Evolutionary conservation across 2,797 vertebrate species (phyloP), one percentile per base, ranked within the genome.

Genomic region (Tragelaphus oryx): DNA sequence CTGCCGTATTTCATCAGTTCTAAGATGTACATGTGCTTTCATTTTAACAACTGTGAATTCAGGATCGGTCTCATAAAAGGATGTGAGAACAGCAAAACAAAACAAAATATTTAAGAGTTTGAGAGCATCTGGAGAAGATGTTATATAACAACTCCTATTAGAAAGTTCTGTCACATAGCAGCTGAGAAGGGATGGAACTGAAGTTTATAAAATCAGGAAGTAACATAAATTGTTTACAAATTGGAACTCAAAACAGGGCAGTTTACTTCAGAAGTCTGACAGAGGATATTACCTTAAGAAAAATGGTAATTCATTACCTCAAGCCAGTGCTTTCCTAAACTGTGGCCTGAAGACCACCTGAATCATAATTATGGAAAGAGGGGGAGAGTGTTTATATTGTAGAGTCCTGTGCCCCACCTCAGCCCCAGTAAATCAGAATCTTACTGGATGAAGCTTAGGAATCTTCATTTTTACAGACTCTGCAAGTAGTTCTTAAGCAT

Each of bases 41-140:
- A 62, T 86, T 93, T 93, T 87, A 80, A 95, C 60, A 80, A 79
- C 59, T 85, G 52, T 81, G 60, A 92, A 75, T 55, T 59, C 22
- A 92, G 71, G 41, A 81, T 65, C 41, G n/a, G 65, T 33, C 54
- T 89, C 14, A 65, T 55, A 89, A 76, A 41, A 90, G 12, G 79
- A 26, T 10, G 41, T 48, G 75, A 83, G 30, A 62, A 87, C 22
- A 76, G 80, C 30, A 81, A 65, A 75, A 86, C n/a, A 71, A 55
- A 44, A 89, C 48, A 93, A 71, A 59, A 93, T 17, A 82, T 17
- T 17, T 7, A 62, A 78, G 41, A 84, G 37, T 68, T 46, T 30
- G 16, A 46, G 46, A 79, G 48, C 75, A 74, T 28, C 52, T 50
- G 24, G 62, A 48, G 22, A 78, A 68, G 52, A 86, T 44, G 28